Percentiles rank a stretch among this genome's conserved stretches.
Evolutionary conservation across 2,113 vertebrate species (phyloP).

Genomic region (Entosphenus tridentatus): DNA sequence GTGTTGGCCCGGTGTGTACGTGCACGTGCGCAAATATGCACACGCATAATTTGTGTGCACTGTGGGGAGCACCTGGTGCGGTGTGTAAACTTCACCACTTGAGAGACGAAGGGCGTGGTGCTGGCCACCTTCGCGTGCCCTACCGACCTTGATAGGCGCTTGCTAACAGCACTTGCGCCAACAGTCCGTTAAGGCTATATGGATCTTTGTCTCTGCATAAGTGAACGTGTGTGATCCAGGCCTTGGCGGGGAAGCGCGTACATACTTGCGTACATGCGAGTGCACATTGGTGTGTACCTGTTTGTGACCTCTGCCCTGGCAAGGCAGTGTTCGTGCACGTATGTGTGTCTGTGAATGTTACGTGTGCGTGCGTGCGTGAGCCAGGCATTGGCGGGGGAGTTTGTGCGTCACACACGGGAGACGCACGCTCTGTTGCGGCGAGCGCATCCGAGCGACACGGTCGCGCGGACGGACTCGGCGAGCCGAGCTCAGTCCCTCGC

Average conservation of each 20-base stretch:
- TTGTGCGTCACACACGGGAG: slow-evolving; percentile 33
- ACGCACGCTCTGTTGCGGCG: slow-evolving; percentile 38
- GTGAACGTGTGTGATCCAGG: neutral
- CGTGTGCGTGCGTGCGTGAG: slow-evolving; percentile 4
- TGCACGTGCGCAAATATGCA: too few species aligned
- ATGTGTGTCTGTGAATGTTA: neutral
- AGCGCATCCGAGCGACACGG: slow-evolving; percentile 15
- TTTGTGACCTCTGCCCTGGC: too few species aligned
- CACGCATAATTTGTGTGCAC: too few species aligned
- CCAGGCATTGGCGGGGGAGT: slow-evolving; percentile 37
- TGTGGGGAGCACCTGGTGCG: too few species aligned
- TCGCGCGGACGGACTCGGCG: slow-evolving; percentile 35
- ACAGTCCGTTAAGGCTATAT: neutral
- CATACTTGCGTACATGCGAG: too few species aligned
- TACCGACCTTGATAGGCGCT: too few species aligned
- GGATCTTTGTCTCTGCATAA: neutral
- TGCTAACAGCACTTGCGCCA: neutral
- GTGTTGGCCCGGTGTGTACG: too few species aligned
- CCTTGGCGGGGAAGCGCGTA: too few species aligned
- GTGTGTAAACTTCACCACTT: too few species aligned
- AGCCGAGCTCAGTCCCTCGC: slow-evolving; percentile 50
- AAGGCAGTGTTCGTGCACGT: neutral
- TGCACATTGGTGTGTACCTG: too few species aligned
- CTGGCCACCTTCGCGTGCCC: too few species aligned
- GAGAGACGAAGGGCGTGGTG: too few species aligned